Evolutionary conservation across 2,113 vertebrate genomes (phyloP).

Genomic region (Phalacrocorax pelagicus): DNA sequence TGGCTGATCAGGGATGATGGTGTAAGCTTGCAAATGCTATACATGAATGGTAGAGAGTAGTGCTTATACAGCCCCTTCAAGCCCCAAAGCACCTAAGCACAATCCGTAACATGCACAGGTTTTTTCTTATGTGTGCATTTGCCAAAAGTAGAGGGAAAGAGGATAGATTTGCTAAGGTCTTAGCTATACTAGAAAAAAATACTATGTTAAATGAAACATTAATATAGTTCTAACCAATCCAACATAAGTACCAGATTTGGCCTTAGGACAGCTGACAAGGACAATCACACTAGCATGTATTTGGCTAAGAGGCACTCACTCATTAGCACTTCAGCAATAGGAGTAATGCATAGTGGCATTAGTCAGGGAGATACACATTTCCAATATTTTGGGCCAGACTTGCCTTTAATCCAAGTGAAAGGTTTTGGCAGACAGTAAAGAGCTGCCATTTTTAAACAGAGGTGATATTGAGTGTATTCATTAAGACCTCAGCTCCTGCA

Average conservation of each 20-base stretch:
- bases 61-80: background rate
- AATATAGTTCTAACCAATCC: background rate
- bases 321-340: background rate
- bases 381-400: background rate
- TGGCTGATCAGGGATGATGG: background rate
- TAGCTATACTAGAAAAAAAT: background rate
- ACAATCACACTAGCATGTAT: background rate
- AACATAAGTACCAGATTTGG: background rate
- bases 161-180: background rate
- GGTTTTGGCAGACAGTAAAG: background rate
- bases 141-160: fast-evolving
- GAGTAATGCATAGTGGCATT: background rate
- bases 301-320: background rate
- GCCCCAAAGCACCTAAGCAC: background rate
- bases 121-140: background rate
- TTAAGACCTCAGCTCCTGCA: background rate
- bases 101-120: background rate
- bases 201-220: background rate
- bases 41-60: background rate
- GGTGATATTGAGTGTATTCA: background rate
- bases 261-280: background rate
- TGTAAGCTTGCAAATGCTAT: background rate
- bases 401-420: background rate
- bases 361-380: background rate
- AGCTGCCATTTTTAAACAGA: background rate